phyloP scores from a whole-genome alignment of 92 coral and sea anemone species.

The Micromussa lordhowensis region DNA sequence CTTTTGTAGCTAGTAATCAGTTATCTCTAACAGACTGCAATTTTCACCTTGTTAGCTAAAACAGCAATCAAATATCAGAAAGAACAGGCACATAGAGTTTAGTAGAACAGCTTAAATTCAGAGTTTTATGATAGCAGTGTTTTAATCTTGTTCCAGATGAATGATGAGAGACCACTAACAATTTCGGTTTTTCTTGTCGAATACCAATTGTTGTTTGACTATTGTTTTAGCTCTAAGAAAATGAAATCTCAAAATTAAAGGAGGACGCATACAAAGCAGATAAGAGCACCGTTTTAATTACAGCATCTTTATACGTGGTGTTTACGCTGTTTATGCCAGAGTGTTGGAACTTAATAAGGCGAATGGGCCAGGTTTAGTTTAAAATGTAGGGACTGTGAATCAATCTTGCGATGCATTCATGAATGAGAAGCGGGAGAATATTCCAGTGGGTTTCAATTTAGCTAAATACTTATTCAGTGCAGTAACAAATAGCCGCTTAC shows the following conservation, averaged over 20 bases:
- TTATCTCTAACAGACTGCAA: no score
- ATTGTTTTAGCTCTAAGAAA: constrained; percentile 6
- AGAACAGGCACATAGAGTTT: background rate
- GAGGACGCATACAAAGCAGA: background rate
- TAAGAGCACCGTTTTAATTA: constrained; percentile 11
- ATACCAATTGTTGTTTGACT: background rate
- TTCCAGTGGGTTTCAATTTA: background rate
- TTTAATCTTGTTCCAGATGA: background rate
- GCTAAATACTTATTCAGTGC: background rate
- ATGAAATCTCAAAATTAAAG: constrained; percentile 24
- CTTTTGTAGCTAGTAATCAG: background rate
- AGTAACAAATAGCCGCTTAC: background rate
- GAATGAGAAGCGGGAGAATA: background rate
- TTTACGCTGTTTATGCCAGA: background rate
- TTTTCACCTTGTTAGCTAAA: background rate
- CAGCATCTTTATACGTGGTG: background rate
- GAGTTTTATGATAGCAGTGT: background rate
- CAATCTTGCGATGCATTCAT: background rate
- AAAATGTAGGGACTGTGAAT: background rate
- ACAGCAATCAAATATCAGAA: background rate
- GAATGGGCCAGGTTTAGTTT: background rate
- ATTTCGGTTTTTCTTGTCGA: background rate
- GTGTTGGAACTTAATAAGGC: background rate
- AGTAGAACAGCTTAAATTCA: background rate
- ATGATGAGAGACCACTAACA: background rate